Evolutionary conservation across 2,797 vertebrate genomes (phyloP).

Genomic region (Diceros bicornis): DNA sequence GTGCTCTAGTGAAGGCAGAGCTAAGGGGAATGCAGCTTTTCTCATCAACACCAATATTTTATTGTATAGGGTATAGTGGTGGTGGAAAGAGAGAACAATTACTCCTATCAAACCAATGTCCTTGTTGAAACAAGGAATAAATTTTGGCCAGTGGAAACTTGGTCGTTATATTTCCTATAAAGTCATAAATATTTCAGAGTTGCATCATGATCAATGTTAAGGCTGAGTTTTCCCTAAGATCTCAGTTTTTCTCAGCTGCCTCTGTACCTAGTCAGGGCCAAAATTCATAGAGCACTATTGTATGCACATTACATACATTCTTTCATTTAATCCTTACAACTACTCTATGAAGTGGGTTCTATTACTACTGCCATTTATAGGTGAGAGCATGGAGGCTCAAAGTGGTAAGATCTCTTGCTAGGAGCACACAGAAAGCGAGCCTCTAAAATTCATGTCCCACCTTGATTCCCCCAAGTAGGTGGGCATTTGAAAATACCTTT

Average conservation of each 20-base stretch:
- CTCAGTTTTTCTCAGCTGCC: constrained; percentile 19
- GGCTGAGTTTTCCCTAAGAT: neutral
- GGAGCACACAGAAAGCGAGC: neutral
- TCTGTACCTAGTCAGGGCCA: neutral
- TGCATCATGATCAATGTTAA: neutral
- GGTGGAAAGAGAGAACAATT: neutral
- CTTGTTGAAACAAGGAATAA: neutral
- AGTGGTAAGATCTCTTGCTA: constrained; percentile 2
- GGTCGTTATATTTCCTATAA: constrained; percentile 6
- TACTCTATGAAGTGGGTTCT: neutral
- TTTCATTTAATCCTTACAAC: neutral
- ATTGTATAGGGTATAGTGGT: neutral
- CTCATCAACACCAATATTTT: neutral
- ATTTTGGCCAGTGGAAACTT: neutral
- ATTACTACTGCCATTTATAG: neutral
- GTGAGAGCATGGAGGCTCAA: neutral
- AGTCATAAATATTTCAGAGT: neutral
- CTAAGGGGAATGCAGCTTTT: neutral
- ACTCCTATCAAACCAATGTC: neutral
- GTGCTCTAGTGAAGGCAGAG: neutral
- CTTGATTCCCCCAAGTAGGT: neutral
- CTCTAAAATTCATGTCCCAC: neutral
- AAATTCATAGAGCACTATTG: neutral
- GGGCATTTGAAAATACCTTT: neutral
- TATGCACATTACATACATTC: neutral